Evolutionary conservation across 2,888 invertebrate species (phyloP), one percentile per base, ranked within the genome.

Genomic region (Hypena proboscidalis): DNA sequence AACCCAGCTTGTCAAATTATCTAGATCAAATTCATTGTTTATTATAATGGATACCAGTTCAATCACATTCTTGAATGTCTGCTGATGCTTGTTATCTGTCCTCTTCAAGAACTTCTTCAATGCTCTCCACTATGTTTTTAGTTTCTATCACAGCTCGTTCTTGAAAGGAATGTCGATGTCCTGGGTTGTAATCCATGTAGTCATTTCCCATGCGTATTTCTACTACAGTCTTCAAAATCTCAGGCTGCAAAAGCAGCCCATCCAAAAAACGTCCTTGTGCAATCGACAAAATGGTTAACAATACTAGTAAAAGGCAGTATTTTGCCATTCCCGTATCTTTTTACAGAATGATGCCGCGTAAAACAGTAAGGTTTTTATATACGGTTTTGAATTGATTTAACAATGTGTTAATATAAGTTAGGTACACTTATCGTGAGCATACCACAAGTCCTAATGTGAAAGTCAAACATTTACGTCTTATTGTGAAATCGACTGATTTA

Each of bases 171-270:
- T 52, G 52, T 6, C 59, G 49, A 54, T 69, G 57, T 1, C 75
- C 76, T 0, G 80, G 79, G 41, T 74, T 75, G 38, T 77, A 85
- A 47, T 88, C 85, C 49, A 84, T 70, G 35, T 84, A 85, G 41
- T 85, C 81, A 38, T 84, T 85, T 4, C 81, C 81, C 13, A 51
- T 53, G 5, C 67, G 59, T 4, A 83, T 48, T 42, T 76, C 71
- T 5, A 66, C 38, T 2, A 59, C 54, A 7, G 68, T 75, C 49
- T 88, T 86, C 36, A 87, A 32, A 22, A 72, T 50, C 55, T 88
- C 87, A 8, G 86, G 83, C 32, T 74, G 73, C 14, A 88, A 60
- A 26, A 66, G 61, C 19, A 85, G 44, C 8, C 86, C 86, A 32
- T 80, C 74, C 1, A 71, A n/a, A n/a, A n/a, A 47, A 7, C 59